phyloP scores from a whole-genome alignment of 2,113 vertebrate species.

The Chionis minor region DNA sequence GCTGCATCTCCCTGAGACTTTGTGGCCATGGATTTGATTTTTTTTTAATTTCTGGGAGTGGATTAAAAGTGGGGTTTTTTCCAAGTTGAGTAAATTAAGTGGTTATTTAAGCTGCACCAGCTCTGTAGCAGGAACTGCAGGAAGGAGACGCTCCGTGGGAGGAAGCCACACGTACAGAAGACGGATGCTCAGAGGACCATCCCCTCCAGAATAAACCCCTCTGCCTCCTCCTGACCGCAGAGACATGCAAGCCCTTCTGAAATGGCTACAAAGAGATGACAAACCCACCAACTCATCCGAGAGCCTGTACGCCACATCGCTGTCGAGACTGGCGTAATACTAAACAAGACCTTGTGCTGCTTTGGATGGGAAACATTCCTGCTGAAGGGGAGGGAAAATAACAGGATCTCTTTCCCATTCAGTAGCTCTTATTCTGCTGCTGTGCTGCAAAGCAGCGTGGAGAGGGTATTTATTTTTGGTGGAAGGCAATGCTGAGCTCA shows the following conservation, averaged over 20 bases:
- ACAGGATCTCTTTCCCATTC: background rate
- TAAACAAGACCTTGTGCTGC: background rate
- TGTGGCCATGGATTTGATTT: background rate
- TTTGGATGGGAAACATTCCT: background rate
- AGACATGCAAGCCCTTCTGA: background rate
- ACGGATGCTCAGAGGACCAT: background rate
- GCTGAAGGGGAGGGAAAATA: background rate
- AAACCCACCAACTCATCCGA: background rate
- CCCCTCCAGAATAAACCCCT: background rate
- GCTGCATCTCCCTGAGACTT: background rate
- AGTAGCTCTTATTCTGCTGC: background rate
- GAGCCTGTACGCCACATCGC: rapidly evolving
- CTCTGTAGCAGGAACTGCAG: background rate
- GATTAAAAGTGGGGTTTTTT: background rate
- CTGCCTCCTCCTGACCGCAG: background rate
- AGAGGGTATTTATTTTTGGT: background rate
- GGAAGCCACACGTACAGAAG: background rate
- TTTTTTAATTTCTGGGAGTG: background rate
- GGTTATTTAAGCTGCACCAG: background rate
- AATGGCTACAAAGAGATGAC: background rate
- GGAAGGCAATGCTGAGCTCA: background rate
- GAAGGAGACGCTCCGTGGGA: background rate
- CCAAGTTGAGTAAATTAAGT: background rate
- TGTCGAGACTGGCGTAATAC: background rate
- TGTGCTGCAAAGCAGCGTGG: background rate